Percentiles rank a stretch among this genome's conserved stretches.
These are phyloP conservation scores for Aix galericulata DNA, from an alignment of 2,113 vertebrate genomes.

Conservation along the genomic window DNA sequence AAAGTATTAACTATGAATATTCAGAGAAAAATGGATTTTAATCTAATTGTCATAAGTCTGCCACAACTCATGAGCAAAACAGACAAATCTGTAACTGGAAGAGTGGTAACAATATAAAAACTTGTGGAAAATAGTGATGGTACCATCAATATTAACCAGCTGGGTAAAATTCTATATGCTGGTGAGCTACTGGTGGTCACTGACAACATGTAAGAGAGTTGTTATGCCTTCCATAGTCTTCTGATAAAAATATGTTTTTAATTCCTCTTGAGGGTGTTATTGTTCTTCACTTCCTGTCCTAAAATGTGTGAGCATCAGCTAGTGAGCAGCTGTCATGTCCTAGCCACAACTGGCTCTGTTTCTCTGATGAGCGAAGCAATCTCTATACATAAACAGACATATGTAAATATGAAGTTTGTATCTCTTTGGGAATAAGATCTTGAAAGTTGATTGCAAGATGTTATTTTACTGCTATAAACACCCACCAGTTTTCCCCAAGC, in stretches of 20 bases:
- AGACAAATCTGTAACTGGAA: neutral
- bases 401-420: neutral
- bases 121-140: neutral
- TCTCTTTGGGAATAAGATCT: neutral
- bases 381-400: neutral
- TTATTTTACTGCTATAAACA: constrained; percentile 37
- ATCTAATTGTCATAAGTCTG: neutral
- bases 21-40: neutral
- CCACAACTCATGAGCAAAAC: neutral
- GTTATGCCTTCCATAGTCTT: neutral
- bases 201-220: neutral
- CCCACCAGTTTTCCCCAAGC: neutral
- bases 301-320: neutral
- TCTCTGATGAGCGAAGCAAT: constrained; percentile 1
- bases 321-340: neutral
- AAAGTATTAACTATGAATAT: neutral
- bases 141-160: rapidly evolving
- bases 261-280: neutral
- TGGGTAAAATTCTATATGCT: neutral
- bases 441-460: neutral
- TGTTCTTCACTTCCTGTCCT: neutral
- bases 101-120: neutral
- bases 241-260: neutral
- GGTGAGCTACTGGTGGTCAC: neutral
- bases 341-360: neutral